A percentile compares a stretch with the other conserved stretches of the same genome.
Conservation (phyloP, 2,888 invertebrate genomes). For the Pecten maximus region DNA sequence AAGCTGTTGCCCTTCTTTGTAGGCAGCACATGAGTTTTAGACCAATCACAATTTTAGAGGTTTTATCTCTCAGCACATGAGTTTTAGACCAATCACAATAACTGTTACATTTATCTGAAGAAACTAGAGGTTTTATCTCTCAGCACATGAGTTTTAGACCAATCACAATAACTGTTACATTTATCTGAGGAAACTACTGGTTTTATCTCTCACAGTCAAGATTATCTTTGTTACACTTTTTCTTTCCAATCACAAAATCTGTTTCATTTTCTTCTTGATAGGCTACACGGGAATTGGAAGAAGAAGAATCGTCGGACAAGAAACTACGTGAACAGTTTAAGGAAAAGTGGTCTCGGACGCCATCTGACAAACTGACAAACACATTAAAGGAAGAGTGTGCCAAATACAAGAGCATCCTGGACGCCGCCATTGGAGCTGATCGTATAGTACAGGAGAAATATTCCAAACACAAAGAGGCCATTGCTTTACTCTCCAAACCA, state of each 20-base stretch:
- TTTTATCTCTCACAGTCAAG: too few relatives aligned
- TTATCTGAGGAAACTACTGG: too few relatives aligned
- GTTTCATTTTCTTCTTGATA: slow-evolving; percentile 64
- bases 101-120: too few relatives aligned
- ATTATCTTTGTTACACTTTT: neutral
- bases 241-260: neutral
- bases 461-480: slow-evolving; percentile 89
- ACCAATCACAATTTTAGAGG: neutral
- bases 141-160: too few relatives aligned
- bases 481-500: slow-evolving; percentile 90
- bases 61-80: neutral
- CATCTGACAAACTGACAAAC: slow-evolving; percentile 93
- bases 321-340: slow-evolving; percentile 94
- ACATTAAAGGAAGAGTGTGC: slow-evolving; percentile 91
- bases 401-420: slow-evolving; percentile 94
- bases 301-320: slow-evolving; percentile 95
- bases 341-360: slow-evolving; percentile 94
- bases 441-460: slow-evolving; percentile 94
- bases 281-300: slow-evolving; percentile 87
- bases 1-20: too few relatives aligned
- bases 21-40: too few relatives aligned
- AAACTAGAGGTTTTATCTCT: too few relatives aligned
- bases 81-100: neutral
- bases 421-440: slow-evolving; percentile 92
- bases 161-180: too few relatives aligned